Evolutionary conservation across 2,113 vertebrate genomes (phyloP).

Genomic region (Hippocampus abdominalis): DNA sequence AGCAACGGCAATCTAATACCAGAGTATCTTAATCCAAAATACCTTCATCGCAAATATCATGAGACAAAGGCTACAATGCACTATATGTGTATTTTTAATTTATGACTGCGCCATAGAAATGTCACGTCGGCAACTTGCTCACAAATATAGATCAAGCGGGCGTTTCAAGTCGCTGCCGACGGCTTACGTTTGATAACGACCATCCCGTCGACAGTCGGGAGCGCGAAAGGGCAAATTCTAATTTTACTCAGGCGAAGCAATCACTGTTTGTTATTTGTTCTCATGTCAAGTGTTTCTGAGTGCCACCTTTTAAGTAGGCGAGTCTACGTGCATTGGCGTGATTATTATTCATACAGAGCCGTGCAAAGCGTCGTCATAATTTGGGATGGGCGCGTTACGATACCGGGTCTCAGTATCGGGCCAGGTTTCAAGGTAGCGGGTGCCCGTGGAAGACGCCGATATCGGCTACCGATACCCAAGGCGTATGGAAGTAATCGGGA

Average conservation of each 20-base stretch:
- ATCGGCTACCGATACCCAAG: too few species aligned
- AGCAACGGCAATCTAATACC: background rate
- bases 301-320: constrained; percentile 20
- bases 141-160: constrained; percentile 52
- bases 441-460: too few species aligned
- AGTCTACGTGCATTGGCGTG: constrained; percentile 10
- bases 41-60: too few species aligned
- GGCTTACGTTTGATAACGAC: constrained; percentile 40
- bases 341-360: background rate
- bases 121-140: constrained; percentile 43
- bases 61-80: background rate
- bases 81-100: background rate
- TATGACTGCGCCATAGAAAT: constrained; percentile 34
- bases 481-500: too few species aligned
- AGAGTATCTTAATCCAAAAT: too few species aligned
- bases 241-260: constrained; percentile 27
- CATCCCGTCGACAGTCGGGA: constrained; percentile 31
- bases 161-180: constrained; percentile 34
- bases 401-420: too few species aligned
- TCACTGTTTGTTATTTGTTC: constrained; percentile 20
- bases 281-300: constrained; percentile 6
- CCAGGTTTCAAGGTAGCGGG: too few species aligned
- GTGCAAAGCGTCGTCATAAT: too few species aligned
- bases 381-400: too few species aligned
- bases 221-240: constrained; percentile 36